A percentile compares a stretch with the other conserved stretches of the same genome.
These are phyloP conservation scores for Athene cunicularia DNA, from an alignment of 2,113 vertebrate genomes.

Conservation along the genomic window DNA sequence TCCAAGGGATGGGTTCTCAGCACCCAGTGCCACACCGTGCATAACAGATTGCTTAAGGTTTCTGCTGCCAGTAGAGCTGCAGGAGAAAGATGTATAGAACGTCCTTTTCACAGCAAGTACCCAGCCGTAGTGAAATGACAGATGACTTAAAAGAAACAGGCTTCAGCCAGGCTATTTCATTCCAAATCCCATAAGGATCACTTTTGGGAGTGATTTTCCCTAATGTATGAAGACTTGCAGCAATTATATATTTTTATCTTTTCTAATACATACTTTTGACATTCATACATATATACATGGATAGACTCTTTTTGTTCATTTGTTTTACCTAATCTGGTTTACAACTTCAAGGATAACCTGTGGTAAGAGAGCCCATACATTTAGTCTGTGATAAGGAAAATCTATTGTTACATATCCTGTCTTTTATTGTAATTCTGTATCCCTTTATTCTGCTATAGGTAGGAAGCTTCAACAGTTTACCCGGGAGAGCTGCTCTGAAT, in stretches of 20 bases:
- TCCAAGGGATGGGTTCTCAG: neutral
- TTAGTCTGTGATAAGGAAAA: neutral
- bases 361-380: neutral
- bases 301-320: neutral
- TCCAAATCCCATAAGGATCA: neutral
- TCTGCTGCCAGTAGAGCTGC: neutral
- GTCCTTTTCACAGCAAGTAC: neutral
- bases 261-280: neutral
- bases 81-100: neutral
- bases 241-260: neutral
- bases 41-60: neutral
- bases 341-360: neutral
- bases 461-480: neutral
- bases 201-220: neutral
- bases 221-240: neutral
- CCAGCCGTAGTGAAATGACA: neutral
- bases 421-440: neutral
- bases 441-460: neutral
- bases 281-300: neutral
- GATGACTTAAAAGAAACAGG: neutral
- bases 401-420: neutral
- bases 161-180: neutral
- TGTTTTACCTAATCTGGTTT: neutral
- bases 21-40: neutral
- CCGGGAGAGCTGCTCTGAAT: neutral